phyloP scores from a whole-genome alignment of 2,113 vertebrate genomes.

The Excalfactoria chinensis region DNA sequence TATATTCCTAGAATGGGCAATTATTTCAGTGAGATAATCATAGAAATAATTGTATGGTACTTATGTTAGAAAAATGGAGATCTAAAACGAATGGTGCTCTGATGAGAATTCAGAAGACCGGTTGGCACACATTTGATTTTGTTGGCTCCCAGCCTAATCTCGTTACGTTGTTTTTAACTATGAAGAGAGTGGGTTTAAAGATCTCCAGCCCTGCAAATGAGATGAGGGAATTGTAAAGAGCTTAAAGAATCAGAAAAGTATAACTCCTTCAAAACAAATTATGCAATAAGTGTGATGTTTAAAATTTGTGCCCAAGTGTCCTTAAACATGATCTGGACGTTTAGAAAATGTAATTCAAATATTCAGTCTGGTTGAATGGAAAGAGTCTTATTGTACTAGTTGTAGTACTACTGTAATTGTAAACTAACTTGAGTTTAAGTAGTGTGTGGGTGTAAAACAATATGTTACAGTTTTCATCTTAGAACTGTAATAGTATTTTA shows the following conservation, averaged over 20 bases:
- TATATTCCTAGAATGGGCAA: conserved; percentile 35
- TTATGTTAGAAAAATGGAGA: conserved; percentile 13
- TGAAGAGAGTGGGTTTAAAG: conserved; percentile 66
- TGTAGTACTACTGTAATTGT: background rate
- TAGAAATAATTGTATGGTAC: conserved; percentile 45
- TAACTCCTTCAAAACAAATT: background rate
- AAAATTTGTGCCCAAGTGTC: background rate
- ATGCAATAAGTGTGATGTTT: background rate
- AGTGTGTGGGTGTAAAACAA: background rate
- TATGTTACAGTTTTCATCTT: background rate
- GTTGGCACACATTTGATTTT: conserved; percentile 53
- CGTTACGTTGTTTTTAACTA: conserved; percentile 71
- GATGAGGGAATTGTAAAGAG: conserved; percentile 61
- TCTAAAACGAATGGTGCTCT: conserved; percentile 54
- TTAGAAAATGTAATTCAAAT: background rate
- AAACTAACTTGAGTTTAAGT: background rate
- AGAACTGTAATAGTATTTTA: background rate
- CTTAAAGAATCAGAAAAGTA: conserved; percentile 44
- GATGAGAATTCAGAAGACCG: conserved; percentile 56
- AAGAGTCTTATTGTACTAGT: background rate
- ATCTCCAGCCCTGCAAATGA: conserved; percentile 55
- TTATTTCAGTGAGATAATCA: conserved; percentile 33
- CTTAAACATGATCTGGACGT: background rate
- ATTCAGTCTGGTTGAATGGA: background rate
- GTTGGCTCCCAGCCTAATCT: conserved; percentile 65